Percentiles rank a stretch among this genome's conserved stretches.
These are phyloP conservation scores for Vulpes lagopus DNA, from an alignment of 2,113 vertebrate species.

Conservation along the genomic window DNA sequence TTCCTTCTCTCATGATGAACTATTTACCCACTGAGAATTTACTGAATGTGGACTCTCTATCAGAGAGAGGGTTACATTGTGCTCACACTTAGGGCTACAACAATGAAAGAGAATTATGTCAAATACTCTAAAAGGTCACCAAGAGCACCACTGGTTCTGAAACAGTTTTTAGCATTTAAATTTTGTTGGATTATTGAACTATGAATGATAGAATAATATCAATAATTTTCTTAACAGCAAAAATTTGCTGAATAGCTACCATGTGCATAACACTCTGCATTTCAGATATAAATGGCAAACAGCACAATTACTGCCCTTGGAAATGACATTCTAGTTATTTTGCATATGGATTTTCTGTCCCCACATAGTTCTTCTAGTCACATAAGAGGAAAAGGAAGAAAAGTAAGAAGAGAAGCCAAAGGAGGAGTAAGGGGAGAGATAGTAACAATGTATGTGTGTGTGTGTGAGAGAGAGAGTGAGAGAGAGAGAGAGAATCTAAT, in stretches of 20 bases:
- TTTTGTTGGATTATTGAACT: neutral
- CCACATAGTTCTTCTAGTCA: neutral
- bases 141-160: neutral
- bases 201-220: neutral
- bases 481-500: neutral
- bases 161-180: neutral
- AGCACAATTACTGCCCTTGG: neutral
- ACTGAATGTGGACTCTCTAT: neutral
- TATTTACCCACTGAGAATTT: neutral
- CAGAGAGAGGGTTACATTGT: neutral
- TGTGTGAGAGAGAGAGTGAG: too few species aligned
- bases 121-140: neutral
- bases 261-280: fast-evolving
- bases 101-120: neutral
- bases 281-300: neutral
- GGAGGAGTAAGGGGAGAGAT: neutral
- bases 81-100: neutral
- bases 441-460: neutral
- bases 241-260: neutral
- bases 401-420: neutral
- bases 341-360: neutral
- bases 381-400: neutral
- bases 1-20: neutral
- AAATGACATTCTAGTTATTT: neutral
- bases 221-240: neutral